Evolutionary conservation across 1,140 invertebrate genomes (phyloP).

Genomic region (Galleria mellonella): DNA sequence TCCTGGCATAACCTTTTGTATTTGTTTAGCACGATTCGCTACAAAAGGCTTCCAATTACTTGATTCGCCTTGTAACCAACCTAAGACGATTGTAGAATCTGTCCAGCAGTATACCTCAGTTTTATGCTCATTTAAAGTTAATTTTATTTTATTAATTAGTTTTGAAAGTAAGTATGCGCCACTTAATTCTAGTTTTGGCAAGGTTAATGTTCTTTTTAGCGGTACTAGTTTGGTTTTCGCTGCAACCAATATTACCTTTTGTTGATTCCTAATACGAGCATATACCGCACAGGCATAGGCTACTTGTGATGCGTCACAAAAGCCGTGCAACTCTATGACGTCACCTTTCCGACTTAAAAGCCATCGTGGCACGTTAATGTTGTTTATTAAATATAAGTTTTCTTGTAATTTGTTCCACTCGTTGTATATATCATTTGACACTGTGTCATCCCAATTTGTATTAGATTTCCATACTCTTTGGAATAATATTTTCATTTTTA

Average conservation of each 20-base stretch:
- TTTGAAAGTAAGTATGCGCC: slow-evolving; percentile 48
- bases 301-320: slow-evolving; percentile 10
- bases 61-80: slow-evolving; percentile 33
- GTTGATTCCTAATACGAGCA: slow-evolving; percentile 15
- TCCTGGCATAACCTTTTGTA: slow-evolving; percentile 18
- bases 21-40: slow-evolving; percentile 46
- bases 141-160: slow-evolving; percentile 24
- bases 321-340: slow-evolving; percentile 14
- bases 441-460: slow-evolving; percentile 42
- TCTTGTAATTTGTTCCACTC: slow-evolving; percentile 19
- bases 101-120: slow-evolving; percentile 19
- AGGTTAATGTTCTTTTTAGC: slow-evolving; percentile 32
- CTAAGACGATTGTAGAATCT: slow-evolving; percentile 45
- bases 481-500: slow-evolving; percentile 43
- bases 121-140: slow-evolving; percentile 6
- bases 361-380: slow-evolving; percentile 8
- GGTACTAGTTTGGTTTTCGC: slow-evolving; percentile 59
- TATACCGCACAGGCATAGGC: slow-evolving; percentile 19
- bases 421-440: slow-evolving; percentile 20
- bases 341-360: neutral
- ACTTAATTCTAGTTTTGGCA: slow-evolving; percentile 64
- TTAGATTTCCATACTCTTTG: slow-evolving; percentile 31
- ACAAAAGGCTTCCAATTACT: slow-evolving; percentile 34
- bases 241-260: slow-evolving; percentile 16
- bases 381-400: slow-evolving; percentile 3